Evolutionary conservation across 2,888 invertebrate species (phyloP), one percentile per base, ranked within the genome.

Genomic region (Lingula anatina): DNA sequence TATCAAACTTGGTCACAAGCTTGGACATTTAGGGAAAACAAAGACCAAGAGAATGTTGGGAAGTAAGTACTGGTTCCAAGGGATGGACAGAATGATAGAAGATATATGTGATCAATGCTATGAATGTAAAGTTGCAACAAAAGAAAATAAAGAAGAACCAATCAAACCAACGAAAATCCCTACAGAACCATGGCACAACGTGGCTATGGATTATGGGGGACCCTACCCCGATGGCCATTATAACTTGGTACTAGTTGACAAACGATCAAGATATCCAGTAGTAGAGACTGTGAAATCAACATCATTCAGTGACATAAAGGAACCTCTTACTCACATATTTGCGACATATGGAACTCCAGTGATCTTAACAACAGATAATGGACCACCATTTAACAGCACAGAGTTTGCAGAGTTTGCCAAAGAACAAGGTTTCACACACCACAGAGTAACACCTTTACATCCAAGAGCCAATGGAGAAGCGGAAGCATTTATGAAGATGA

Each of bases 391-490:
- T 25, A 50, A 45, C 27, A 49, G 47, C 5, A 27, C 38, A 36
- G 47, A 52, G 24, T 52, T 54, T 38, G 38, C 5, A 9, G 35
- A 48, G 5, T 56, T 54, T 50, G 47, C 48, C 18, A 24, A n/a
- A 24, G 47, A 47, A 43, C 45, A 48, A 31, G 54, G 51, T 26
- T 51, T 56, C 26, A 7, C 44, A n/a, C 56, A 56, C 38, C 54
- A 53, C 25, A 21, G 25, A 36, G 39, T 53, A 12, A 56, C 47
- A 40, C 55, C 53, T 21, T 27, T 31, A 15, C 50, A 53, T 26
- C 51, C 54, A 15, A 39, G 45, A 46, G 51, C 54, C 7, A 56
- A 56, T 47, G 56, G 56, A 1, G 44, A 51, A 37, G 50, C 50
- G 18, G 52, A 55, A 35, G 44, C 28, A 18, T 52, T 52, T 25